Evolutionary conservation across 1,140 invertebrate species (phyloP), one percentile per base, ranked within the genome.

Genomic region (Tetragnatha versicolor): DNA sequence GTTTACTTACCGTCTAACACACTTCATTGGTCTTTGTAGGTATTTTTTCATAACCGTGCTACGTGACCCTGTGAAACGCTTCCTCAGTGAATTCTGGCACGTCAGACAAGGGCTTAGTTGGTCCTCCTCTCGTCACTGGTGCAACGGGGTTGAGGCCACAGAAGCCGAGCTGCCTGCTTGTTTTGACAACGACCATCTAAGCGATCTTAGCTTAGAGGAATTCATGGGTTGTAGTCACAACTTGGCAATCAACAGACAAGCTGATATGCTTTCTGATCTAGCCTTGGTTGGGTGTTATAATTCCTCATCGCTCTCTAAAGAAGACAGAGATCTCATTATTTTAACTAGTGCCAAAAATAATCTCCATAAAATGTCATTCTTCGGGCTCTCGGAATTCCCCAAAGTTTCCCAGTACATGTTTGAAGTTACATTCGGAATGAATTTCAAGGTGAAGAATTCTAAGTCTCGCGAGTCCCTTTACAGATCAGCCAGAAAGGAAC

Each of bases 1-100:
- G n/a, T n/a, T n/a, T n/a, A n/a, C n/a, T n/a, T n/a, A n/a, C n/a
- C n/a, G n/a, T n/a, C n/a, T n/a, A n/a, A n/a, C n/a, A n/a, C n/a
- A n/a, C n/a, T n/a, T n/a, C n/a, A n/a, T n/a, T n/a, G n/a, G n/a
- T n/a, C n/a, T n/a, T n/a, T n/a, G n/a, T 25, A 87, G 86, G 63
- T 87, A 86, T 79, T 82, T 85, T 61, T 88, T 85, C 79, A 84
- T 88, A 14, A 86, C 85, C 6, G 83, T 87, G 1, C 76, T 88
- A 2, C 82, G 87, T 17, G 84, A 88, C 72, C 87, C 87, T 35
- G 82, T 86, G 2, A 81, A 83, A 27, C 80, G 87, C 20, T 87
- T 84, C 75, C 68, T 86, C 6, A 86, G 85, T 76, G 87, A 88
- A 77, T 88, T 85, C 84, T 83, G 84, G 77, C 86, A 87, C 82